A percentile compares a stretch with the other conserved stretches of the same genome.
These are phyloP conservation scores for Zonotrichia albicollis DNA, from an alignment of 2,797 vertebrate species.

Conservation along the genomic window DNA sequence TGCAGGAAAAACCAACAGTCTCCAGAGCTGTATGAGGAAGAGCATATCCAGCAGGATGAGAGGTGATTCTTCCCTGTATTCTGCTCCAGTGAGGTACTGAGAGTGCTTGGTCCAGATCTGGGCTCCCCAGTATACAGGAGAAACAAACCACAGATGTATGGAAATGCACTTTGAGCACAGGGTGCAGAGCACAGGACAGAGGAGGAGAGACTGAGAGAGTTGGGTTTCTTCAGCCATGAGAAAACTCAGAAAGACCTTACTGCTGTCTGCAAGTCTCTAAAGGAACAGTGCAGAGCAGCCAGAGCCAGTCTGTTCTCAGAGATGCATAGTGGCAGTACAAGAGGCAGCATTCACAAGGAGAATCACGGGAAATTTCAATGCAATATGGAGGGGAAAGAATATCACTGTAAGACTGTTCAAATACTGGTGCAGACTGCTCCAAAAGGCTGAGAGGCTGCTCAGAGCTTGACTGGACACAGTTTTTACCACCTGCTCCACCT, in stretches of 20 bases:
- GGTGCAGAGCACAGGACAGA: neutral
- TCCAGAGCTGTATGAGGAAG: neutral
- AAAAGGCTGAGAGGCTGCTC: neutral
- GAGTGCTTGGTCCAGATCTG: neutral
- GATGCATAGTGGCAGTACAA: neutral
- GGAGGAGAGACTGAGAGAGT: neutral
- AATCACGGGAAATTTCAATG: neutral
- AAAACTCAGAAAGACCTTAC: neutral
- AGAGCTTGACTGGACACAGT: neutral
- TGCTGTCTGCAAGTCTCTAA: neutral
- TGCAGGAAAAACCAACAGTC: neutral
- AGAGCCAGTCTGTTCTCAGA: neutral
- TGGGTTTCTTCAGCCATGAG: neutral
- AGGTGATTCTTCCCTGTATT: neutral
- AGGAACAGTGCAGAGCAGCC: neutral
- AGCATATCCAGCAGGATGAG: neutral
- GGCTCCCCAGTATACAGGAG: neutral
- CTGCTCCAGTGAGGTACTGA: neutral
- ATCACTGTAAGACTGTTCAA: neutral
- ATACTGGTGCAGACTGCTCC: neutral
- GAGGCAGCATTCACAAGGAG: neutral
- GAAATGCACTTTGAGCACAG: neutral
- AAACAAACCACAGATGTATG: neutral
- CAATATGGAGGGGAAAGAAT: neutral
- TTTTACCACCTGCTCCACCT: neutral